Evolutionary conservation across 2,113 vertebrate species (phyloP), one percentile per base, ranked within the genome.

Genomic region (Sula dactylatra): DNA sequence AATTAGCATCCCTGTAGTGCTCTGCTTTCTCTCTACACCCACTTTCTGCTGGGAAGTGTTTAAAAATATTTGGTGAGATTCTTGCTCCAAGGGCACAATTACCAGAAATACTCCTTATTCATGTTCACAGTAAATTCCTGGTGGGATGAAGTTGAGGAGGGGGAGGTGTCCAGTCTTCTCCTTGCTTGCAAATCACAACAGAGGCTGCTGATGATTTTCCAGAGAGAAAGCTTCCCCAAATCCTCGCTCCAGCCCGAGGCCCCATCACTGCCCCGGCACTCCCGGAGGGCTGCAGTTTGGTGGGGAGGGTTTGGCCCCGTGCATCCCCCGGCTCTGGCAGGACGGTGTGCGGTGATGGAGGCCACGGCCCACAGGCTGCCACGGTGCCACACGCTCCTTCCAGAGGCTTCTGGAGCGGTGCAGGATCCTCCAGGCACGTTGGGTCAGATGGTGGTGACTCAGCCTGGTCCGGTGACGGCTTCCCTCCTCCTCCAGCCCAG

Each of bases 21-120:
- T 85, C 72, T 77, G 82, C 86, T 94, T 88, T 82, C 88, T 78
- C 90, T 73, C 86, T 71, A 90, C 95, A 47, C 92, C 96, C 92
- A 88, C 92, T 44, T 86, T 70, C 77, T 92, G 40, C 92, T 84
- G 72, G 47, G 83, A 95, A 93, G 69, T 71, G 88, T 84, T 95
- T 88, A 81, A 90, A 95, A 97, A 96, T 85, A 83, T 86, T 92
- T 92, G 50, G 38, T 31, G 83, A 74, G 32, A 34, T 67, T 86
- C 76, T 80, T 74, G 61, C 61, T 88, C 80, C 2, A 4, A 50
- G 61, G 80, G 64, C 64, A 50, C 14, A 0, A 29, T 31, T 71
- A 11, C 52, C 76, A 92, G 71, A 49, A 93, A 58, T 34, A 4
- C 5, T 86, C 88, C 77, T 70, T 90, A 38, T 71, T 24, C 27